Evolutionary conservation across 2,113 vertebrate genomes (phyloP), one percentile per base, ranked within the genome.

Genomic region (Gasterosteus nipponicus): DNA sequence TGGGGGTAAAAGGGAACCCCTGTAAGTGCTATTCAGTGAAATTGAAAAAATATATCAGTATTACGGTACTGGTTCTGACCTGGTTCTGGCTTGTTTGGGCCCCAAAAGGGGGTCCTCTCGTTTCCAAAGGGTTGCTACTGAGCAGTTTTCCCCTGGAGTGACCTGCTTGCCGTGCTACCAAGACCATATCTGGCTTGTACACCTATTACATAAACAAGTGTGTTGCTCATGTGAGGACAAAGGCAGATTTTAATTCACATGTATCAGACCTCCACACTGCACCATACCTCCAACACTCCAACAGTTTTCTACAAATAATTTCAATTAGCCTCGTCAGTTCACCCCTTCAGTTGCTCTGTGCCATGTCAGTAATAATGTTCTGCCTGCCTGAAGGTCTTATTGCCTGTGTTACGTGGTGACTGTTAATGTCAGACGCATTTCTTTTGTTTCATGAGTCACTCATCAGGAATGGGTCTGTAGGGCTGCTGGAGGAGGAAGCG

Each of bases 391-490:
- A 38, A 81, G 81, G 69, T 77, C 77, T 87, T 88, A 73, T 78
- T 65, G 41, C 76, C 58, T 74, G 61, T 75, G 77, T 83, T 86
- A 26, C 61, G 63, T 83, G 51, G 59, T 19, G 73, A 70, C 72
- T 80, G 73, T 86, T 85, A 71, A 89, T 82, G 82, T 86, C 69
- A 79, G 60, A 86, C 73, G 72, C 58, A 3, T 88, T 87, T 82
- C 33, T 71, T 73, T 71, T 26, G 22, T 33, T 74, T 57, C 69
- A 78, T 84, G 86, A 89, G 76, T 90, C 89, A 81, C 65, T 75
- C 58, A 84, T 83, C 61, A 57, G 77, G 83, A 86, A 89, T 87
- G 83, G 57, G 53, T 84, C 82, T 87, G 69, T n/a, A 10, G 61
- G 49, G 77, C 39, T 66, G 73, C 64, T 75, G 75, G 38, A 65